These are phyloP conservation scores for Lytechinus variegatus DNA, from an alignment of 35 echinoderm and acorn worm species.

Conservation along the genomic window DNA sequence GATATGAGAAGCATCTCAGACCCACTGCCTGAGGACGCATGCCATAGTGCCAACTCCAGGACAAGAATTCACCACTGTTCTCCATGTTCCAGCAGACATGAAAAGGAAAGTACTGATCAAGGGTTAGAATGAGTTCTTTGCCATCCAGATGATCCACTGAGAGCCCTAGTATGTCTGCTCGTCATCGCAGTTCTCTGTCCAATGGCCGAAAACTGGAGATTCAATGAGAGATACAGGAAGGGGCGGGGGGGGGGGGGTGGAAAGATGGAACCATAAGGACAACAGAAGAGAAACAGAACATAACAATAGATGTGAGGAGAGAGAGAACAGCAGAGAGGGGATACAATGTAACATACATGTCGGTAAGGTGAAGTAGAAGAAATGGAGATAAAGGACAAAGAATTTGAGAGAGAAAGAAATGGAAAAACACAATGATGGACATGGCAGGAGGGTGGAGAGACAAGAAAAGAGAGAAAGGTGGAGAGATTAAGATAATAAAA, in stretches of 20 bases:
- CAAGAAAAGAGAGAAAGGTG: too few relatives aligned
- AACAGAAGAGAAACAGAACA: background rate
- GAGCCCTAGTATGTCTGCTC: conserved; percentile 87
- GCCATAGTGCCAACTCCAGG: background rate
- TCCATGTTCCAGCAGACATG: background rate
- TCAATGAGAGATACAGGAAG: background rate
- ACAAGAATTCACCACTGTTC: background rate
- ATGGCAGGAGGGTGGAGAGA: too few relatives aligned
- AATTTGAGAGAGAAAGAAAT: too few relatives aligned
- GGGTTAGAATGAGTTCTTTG: background rate
- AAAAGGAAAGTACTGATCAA: background rate
- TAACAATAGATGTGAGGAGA: background rate
- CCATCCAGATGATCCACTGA: background rate
- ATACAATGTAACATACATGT: too few relatives aligned
- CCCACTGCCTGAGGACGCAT: background rate
- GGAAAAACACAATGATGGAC: too few relatives aligned
- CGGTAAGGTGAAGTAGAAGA: too few relatives aligned
- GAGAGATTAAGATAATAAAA: too few relatives aligned
- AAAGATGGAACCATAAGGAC: background rate
- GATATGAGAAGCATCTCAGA: background rate
- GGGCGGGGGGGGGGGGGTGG: too few relatives aligned
- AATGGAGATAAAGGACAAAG: too few relatives aligned
- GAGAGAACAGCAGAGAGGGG: too few relatives aligned
- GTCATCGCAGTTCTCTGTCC: conserved; percentile 97
- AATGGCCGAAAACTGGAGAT: conserved; percentile 90